Evolutionary conservation across 2,888 invertebrate species (phyloP).

Genomic region (Linnaemya tessellans): DNA sequence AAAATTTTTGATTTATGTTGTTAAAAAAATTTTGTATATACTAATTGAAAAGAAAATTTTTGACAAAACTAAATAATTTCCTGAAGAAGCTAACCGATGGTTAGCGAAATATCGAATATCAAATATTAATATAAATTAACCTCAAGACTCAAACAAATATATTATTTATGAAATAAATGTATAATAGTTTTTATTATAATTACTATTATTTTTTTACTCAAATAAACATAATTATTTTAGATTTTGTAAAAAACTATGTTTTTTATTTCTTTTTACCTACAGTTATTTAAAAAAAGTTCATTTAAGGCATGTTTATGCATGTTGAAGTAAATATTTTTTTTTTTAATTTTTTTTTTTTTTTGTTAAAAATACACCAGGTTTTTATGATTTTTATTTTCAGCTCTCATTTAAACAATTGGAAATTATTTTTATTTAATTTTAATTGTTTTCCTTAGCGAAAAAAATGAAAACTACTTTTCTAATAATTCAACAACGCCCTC

Average conservation of each 20-base stretch:
- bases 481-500: not conserved
- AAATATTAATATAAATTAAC: too few species aligned
- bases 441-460: slow-evolving; percentile 12
- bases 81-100: too few species aligned
- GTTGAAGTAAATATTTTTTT: slow-evolving; percentile 18
- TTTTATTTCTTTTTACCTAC: slow-evolving; percentile 23
- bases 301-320: slow-evolving; percentile 58
- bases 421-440: slow-evolving; percentile 34
- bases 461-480: not conserved
- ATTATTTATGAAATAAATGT: slow-evolving; percentile 70
- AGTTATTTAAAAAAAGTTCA: slow-evolving; percentile 13
- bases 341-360: slow-evolving; percentile 11
- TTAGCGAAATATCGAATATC: too few species aligned
- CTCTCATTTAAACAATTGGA: slow-evolving; percentile 21
- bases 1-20: too few species aligned
- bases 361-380: not conserved
- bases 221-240: slow-evolving; percentile 46
- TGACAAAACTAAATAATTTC: too few species aligned
- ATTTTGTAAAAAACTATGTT: slow-evolving; percentile 74
- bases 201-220: slow-evolving; percentile 6
- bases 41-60: too few species aligned
- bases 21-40: too few species aligned
- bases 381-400: slow-evolving; percentile 19
- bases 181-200: slow-evolving; percentile 60
- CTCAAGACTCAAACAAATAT: too few species aligned